phyloP scores from a whole-genome alignment of 2,113 vertebrate species.

The Dolichotis patagonum region DNA sequence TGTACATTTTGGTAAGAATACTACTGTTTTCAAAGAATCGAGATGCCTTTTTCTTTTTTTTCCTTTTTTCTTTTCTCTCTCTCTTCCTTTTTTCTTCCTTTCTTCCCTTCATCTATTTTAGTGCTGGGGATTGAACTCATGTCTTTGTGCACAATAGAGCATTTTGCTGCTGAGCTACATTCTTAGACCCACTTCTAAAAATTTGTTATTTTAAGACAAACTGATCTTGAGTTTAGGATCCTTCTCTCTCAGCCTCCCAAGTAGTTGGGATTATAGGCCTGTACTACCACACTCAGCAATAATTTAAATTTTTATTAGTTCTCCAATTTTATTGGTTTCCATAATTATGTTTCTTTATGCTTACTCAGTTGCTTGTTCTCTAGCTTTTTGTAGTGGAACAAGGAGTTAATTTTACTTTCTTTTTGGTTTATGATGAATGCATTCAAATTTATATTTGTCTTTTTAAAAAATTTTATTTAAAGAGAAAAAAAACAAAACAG shows the following conservation, averaged over 20 bases:
- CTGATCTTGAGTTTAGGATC: not conserved
- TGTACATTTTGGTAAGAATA: not conserved
- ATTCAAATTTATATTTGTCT: too few relatives aligned
- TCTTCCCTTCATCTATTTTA: not conserved
- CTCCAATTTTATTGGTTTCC: slow-evolving; percentile 3
- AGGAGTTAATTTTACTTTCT: not conserved
- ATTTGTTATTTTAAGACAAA: not conserved
- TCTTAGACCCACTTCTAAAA: not conserved
- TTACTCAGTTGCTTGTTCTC: not conserved
- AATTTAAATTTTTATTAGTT: not conserved
- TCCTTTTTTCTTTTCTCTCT: not conserved
- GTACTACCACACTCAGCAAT: not conserved
- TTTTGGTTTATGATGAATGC: not conserved
- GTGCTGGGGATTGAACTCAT: not conserved
- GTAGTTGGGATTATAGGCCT: not conserved
- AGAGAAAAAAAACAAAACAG: too few relatives aligned
- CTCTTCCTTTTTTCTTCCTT: not conserved
- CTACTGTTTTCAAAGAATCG: not conserved
- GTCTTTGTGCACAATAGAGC: not conserved
- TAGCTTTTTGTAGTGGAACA: slow-evolving; percentile 1
- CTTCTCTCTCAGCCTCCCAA: not conserved
- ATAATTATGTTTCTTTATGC: not conserved
- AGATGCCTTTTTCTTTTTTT: not conserved
- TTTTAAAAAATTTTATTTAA: too few relatives aligned
- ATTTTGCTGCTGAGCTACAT: not conserved